Evolutionary conservation across 2,888 invertebrate species (phyloP).

Genomic region (Disparrhopalites patrizii): DNA sequence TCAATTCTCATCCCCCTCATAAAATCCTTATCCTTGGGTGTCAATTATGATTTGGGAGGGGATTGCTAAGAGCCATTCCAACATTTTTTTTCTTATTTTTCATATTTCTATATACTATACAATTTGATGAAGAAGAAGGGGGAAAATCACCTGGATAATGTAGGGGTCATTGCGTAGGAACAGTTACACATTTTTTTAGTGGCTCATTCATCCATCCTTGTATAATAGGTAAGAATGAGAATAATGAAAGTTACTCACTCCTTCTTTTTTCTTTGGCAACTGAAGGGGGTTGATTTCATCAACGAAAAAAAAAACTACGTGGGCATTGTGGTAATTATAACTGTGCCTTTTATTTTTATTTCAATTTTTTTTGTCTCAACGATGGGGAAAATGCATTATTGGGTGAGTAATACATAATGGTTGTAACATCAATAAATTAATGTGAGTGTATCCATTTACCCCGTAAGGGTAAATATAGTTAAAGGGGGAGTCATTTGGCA

Average conservation of each 20-base stretch:
- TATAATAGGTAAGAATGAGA: no score
- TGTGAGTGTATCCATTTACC: neutral
- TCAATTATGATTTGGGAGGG: conserved; percentile 12
- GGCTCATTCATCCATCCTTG: neutral
- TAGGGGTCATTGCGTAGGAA: conserved; percentile 27
- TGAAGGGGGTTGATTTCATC: no score
- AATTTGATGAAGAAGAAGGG: neutral
- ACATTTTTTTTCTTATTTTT: no score
- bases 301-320: no score
- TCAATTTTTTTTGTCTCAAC: neutral
- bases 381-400: neutral
- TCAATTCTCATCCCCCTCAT: neutral
- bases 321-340: no score
- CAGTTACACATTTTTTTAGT: conserved; percentile 9
- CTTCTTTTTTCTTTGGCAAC: no score
- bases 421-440: neutral
- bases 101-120: no score
- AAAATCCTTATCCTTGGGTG: conserved; percentile 18
- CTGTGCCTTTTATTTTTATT: no score
- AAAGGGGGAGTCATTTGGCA: no score
- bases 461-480: no score
- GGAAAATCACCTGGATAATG: neutral
- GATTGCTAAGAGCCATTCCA: neutral
- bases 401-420: neutral
- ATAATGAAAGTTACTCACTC: no score